Evolutionary conservation across 2,797 vertebrate genomes (phyloP).

Genomic region (Anguilla megastoma): DNA sequence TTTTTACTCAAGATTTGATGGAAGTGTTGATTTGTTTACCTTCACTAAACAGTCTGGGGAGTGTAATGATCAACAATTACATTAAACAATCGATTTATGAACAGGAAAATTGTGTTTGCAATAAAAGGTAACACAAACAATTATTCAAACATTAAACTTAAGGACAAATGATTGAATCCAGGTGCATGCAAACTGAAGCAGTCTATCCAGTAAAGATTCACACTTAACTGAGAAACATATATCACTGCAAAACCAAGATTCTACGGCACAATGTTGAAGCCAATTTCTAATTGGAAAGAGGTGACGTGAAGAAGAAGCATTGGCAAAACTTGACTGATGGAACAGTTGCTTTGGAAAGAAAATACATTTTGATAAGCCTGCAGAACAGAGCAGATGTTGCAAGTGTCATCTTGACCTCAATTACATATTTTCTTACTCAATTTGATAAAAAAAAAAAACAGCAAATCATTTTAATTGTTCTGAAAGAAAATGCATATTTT

Average conservation of each 20-base stretch:
- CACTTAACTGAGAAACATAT: not conserved
- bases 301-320: conserved; percentile 11
- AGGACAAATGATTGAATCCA: not conserved
- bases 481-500: not conserved
- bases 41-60: not conserved
- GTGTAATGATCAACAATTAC: not conserved
- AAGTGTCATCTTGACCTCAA: conserved; percentile 27
- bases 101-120: not conserved
- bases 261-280: not conserved
- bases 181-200: not conserved
- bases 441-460: not conserved
- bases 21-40: not conserved
- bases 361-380: conserved; percentile 27
- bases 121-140: not conserved
- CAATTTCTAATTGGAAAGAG: conserved; percentile 31
- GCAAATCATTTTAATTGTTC: not conserved
- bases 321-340: not conserved
- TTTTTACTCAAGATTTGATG: not conserved
- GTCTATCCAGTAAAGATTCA: not conserved
- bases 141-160: not conserved
- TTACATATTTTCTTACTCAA: conserved; percentile 20
- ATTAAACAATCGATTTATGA: not conserved
- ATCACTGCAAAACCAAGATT: not conserved
- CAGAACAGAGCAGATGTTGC: conserved; percentile 30
- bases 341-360: conserved; percentile 21